Evolutionary conservation across 23 tunicate genomes (phyloP).

Genomic region (Aplidium turbinatum): DNA sequence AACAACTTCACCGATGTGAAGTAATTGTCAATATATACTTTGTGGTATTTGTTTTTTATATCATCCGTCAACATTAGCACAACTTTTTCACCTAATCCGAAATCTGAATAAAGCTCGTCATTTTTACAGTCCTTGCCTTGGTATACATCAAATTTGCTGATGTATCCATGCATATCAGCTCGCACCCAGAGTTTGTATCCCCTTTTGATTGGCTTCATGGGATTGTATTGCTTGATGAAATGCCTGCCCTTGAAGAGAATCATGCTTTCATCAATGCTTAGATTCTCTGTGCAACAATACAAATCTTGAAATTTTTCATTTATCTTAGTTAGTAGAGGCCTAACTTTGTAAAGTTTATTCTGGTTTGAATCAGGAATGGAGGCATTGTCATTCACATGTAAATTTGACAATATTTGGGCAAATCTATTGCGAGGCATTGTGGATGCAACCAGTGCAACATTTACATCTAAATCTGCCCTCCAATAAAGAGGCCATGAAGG

Average conservation of each 20-base stretch:
- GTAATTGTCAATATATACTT: conserved; percentile 24
- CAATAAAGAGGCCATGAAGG: conserved; percentile 16
- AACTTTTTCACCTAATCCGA: conserved; percentile 22
- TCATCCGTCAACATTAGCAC: neutral
- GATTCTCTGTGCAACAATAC: neutral
- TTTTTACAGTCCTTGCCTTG: neutral
- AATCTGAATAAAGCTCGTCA: neutral
- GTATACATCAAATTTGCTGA: conserved; percentile 13
- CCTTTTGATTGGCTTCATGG: conserved; percentile 30
- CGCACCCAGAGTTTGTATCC: conserved; percentile 24
- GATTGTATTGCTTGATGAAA: conserved; percentile 19
- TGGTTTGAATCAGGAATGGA: neutral
- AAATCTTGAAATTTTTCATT: neutral
- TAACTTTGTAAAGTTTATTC: conserved; percentile 17
- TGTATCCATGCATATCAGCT: conserved; percentile 10
- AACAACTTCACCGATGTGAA: conserved; percentile 4
- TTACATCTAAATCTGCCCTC: neutral
- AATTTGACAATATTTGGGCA: neutral
- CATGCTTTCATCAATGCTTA: conserved; percentile 23
- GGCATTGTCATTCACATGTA: conserved; percentile 13
- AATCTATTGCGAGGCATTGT: conserved; percentile 19
- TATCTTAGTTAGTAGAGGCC: neutral
- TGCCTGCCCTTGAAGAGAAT: conserved; percentile 24
- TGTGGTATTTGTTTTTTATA: conserved; percentile 9
- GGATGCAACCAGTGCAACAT: neutral